A percentile compares a stretch with the other conserved stretches of the same genome.
phyloP scores from a whole-genome alignment of 2,113 vertebrate species.

The Petaurus breviceps region DNA sequence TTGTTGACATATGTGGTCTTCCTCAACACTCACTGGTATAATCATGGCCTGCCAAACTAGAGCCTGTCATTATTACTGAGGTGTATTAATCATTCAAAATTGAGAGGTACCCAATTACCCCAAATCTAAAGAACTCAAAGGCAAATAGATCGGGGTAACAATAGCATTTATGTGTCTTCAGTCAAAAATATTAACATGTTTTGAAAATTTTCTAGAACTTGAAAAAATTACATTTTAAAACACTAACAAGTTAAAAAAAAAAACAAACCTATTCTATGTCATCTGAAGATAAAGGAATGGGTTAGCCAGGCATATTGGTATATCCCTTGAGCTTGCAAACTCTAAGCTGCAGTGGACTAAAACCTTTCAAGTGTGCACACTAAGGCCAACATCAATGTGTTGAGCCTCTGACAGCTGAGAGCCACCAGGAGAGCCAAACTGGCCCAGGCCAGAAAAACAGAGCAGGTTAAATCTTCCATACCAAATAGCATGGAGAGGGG shows the following conservation, averaged over 20 bases:
- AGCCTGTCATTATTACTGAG: neutral
- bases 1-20: neutral
- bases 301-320: neutral
- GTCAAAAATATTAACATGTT: constrained; percentile 16
- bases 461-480: neutral
- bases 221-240: neutral
- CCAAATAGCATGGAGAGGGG: neutral
- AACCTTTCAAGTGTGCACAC: neutral
- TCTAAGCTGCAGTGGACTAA: neutral
- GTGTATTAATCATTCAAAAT: neutral
- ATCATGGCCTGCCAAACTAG: constrained; percentile 10
- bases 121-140: constrained; percentile 24
- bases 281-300: neutral
- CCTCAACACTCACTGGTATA: neutral
- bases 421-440: neutral
- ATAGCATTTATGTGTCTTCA: neutral
- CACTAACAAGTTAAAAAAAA: neutral
- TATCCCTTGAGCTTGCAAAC: neutral
- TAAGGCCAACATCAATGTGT: neutral
- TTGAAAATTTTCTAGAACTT: neutral
- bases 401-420: neutral
- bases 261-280: neutral
- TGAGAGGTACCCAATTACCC: neutral
- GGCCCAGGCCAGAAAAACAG: neutral
- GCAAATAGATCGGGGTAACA: neutral